Conservation (phyloP, 2,888 invertebrate genomes). For the Habroteleia sp. region DNA sequence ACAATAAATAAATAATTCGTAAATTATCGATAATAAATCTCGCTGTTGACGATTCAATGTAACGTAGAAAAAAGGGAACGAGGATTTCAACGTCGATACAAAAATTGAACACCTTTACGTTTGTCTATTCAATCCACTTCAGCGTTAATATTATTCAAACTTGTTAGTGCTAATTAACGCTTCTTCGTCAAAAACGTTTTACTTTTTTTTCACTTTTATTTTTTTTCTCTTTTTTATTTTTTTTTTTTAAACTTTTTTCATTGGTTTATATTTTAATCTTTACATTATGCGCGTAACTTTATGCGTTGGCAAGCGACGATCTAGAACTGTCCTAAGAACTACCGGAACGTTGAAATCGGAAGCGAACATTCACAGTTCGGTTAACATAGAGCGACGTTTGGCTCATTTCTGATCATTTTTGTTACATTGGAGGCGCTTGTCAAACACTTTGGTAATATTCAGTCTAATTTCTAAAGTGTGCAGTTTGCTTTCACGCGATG, state of each 20-base stretch:
- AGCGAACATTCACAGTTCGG: constrained; percentile 14
- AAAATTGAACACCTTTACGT: constrained; percentile 54
- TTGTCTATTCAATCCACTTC: constrained; percentile 35
- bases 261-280: constrained; percentile 9
- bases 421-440: too few species aligned
- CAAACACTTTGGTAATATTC: constrained; percentile 51
- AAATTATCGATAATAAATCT: constrained; percentile 3
- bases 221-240: constrained; percentile 18
- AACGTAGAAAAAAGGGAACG: constrained; percentile 34
- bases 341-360: constrained; percentile 42
- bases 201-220: constrained; percentile 23
- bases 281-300: constrained; percentile 39
- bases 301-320: constrained; percentile 55
- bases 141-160: constrained; percentile 39
- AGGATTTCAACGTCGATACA: constrained; percentile 31
- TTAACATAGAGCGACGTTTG: constrained; percentile 19
- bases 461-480: constrained; percentile 52
- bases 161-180: constrained; percentile 30
- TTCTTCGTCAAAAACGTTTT: constrained; percentile 25
- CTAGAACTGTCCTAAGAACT: constrained; percentile 41
- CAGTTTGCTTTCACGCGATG: constrained; percentile 7
- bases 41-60: constrained; percentile 6
- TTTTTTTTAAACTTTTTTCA: constrained; percentile 14
- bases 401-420: too few species aligned
- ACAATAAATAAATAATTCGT: constrained; percentile 38